phyloP scores from a whole-genome alignment of 2,113 vertebrate genomes.

The Apeltes quadracus region DNA sequence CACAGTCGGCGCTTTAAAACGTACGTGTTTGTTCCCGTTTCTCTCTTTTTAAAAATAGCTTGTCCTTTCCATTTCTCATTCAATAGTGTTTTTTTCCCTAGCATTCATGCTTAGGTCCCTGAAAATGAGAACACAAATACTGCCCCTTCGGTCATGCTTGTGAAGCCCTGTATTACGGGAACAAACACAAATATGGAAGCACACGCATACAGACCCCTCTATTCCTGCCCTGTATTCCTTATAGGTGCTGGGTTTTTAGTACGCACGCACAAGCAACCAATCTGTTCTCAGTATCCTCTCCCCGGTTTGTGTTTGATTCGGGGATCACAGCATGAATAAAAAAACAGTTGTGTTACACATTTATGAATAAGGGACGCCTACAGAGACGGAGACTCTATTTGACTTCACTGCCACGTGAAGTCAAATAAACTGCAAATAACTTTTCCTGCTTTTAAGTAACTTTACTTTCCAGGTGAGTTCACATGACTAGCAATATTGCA shows the following conservation, averaged over 20 bases:
- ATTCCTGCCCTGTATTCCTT: slow-evolving; percentile 1
- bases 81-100: slow-evolving; percentile 18
- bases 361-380: slow-evolving; percentile 40
- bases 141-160: slow-evolving; percentile 32
- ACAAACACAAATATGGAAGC: slow-evolving; percentile 25
- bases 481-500: slow-evolving; percentile 41
- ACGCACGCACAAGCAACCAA: slow-evolving; percentile 2
- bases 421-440: slow-evolving; percentile 20
- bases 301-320: background rate
- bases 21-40: background rate
- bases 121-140: slow-evolving; percentile 46
- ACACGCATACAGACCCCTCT: background rate
- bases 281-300: background rate
- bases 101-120: slow-evolving; percentile 40
- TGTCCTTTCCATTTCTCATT: background rate
- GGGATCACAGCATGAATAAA: slow-evolving; percentile 45
- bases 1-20: background rate
- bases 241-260: slow-evolving; percentile 4
- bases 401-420: slow-evolving; percentile 31
- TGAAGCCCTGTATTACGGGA: slow-evolving; percentile 30
- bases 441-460: slow-evolving; percentile 25
- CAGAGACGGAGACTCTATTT: slow-evolving; percentile 25
- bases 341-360: slow-evolving; percentile 43
- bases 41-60: background rate
- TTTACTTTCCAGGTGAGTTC: slow-evolving; percentile 57